phyloP scores from a whole-genome alignment of 2,113 vertebrate genomes.

The Edolisoma coerulescens region DNA sequence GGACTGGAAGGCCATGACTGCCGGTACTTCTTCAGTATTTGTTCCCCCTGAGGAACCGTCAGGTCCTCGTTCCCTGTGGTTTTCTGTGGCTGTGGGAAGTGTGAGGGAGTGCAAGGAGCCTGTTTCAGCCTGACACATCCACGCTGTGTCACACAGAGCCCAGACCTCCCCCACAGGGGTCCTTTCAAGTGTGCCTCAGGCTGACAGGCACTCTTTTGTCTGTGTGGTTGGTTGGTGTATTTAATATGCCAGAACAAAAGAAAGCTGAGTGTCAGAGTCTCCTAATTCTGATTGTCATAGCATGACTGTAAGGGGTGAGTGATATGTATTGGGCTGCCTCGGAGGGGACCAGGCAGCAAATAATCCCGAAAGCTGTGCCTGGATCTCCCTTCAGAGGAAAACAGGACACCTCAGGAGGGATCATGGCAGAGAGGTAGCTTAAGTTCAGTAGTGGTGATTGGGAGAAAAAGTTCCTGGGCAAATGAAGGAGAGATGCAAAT shows the following conservation, averaged over 20 bases:
- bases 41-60: neutral
- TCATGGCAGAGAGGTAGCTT: neutral
- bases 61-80: neutral
- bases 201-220: neutral
- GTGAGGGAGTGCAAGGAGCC: neutral
- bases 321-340: fast-evolving
- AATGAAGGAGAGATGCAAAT: neutral
- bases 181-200: neutral
- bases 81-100: neutral
- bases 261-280: neutral
- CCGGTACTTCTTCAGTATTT: neutral
- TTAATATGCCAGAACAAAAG: neutral
- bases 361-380: neutral
- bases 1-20: neutral
- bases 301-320: neutral
- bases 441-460: neutral
- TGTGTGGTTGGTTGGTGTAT: neutral
- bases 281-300: neutral
- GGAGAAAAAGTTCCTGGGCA: neutral
- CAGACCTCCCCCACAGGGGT: neutral
- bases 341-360: neutral
- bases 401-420: neutral
- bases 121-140: neutral
- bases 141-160: fast-evolving
- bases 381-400: neutral